These are phyloP conservation scores for Haplochromis vanheusdeni DNA, from an alignment of 2,113 vertebrate genomes.

Conservation along the genomic window DNA sequence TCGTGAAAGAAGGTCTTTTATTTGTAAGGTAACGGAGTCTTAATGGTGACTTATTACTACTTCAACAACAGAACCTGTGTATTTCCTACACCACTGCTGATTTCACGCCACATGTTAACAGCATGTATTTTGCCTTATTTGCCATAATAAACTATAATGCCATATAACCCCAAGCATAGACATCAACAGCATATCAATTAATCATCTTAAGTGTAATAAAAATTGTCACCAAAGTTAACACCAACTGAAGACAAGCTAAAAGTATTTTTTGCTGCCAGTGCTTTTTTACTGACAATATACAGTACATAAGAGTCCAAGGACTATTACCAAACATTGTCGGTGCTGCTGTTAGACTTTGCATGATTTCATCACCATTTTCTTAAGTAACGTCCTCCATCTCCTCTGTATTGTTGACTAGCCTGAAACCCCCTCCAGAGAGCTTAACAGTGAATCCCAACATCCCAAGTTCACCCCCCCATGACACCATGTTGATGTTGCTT, in stretches of 20 bases:
- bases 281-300: not conserved
- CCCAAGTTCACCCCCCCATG: not conserved
- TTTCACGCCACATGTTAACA: accelerated
- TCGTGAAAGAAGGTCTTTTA: not conserved
- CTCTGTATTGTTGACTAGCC: not conserved
- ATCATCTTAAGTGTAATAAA: not conserved
- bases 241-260: not conserved
- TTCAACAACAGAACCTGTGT: accelerated
- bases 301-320: not conserved
- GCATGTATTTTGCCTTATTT: not conserved
- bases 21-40: accelerated
- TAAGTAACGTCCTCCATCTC: not conserved
- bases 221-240: not conserved
- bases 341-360: not conserved
- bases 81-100: accelerated
- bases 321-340: accelerated
- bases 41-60: not conserved
- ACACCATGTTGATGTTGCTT: not conserved
- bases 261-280: not conserved
- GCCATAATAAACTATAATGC: accelerated
- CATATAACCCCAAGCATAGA: not conserved
- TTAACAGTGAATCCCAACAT: not conserved
- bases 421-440: not conserved
- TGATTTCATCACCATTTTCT: not conserved
- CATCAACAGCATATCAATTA: not conserved